Percentiles rank a stretch among this genome's conserved stretches.
Evolutionary conservation across 30 jellyfish, hydroid and myxozoan species (phyloP).

Genomic region (Aurelia sp.): DNA sequence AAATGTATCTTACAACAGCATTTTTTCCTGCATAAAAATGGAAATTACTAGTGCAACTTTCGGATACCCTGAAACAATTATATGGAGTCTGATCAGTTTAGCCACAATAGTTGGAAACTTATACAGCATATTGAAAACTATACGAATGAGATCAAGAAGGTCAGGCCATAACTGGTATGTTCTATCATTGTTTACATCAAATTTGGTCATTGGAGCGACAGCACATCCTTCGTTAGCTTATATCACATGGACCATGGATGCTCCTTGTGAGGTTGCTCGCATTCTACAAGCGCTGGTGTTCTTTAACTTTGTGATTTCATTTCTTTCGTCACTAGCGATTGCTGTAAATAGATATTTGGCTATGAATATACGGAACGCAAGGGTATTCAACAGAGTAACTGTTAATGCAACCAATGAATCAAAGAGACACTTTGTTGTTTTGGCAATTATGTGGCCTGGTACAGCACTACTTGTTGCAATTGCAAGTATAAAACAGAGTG

Average conservation of each 20-base stretch:
- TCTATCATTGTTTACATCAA: conserved; percentile 23
- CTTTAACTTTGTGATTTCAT: conserved; percentile 19
- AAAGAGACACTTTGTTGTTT: conserved; percentile 6
- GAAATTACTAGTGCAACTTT: neutral
- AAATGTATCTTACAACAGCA: neutral
- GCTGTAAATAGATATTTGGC: conserved; percentile 35
- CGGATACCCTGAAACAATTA: conserved; percentile 28
- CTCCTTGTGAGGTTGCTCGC: conserved; percentile 12
- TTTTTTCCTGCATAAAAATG: neutral
- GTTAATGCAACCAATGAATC: neutral
- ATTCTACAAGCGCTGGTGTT: neutral
- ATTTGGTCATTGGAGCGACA: conserved; percentile 15
- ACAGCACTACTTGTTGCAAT: neutral
- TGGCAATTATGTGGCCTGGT: conserved; percentile 11
- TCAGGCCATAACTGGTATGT: conserved; percentile 26
- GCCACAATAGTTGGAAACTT: conserved; percentile 13
- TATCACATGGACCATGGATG: neutral
- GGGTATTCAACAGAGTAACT: conserved; percentile 24
- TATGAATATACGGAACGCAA: neutral
- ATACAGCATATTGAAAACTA: conserved; percentile 1
- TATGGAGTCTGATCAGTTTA: conserved; percentile 4
- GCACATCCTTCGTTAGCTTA: conserved; percentile 30
- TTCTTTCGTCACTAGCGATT: conserved; percentile 29
- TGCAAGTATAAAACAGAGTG: neutral
- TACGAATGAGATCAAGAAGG: neutral